phyloP scores from a whole-genome alignment of 2,888 invertebrate genomes.

The Orchestes rusci region DNA sequence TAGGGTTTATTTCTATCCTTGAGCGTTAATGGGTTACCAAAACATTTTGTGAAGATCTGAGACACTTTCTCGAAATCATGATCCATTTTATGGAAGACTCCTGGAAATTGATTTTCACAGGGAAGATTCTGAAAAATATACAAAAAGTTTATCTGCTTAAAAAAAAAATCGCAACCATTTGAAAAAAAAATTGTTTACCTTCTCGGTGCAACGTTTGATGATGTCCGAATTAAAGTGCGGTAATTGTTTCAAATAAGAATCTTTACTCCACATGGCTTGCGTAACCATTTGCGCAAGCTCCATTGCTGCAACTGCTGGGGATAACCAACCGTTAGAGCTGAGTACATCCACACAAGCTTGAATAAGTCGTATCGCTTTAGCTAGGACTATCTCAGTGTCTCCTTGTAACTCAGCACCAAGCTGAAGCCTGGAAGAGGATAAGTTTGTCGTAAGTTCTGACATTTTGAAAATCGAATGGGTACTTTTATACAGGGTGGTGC shows the following conservation, averaged over 20 bases:
- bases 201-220: slow-evolving; percentile 85
- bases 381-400: slow-evolving; percentile 86
- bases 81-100: too few species aligned
- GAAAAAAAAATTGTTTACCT: slow-evolving; percentile 49
- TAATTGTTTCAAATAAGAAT: slow-evolving; percentile 92
- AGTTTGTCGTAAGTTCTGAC: too few species aligned
- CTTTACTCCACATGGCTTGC: slow-evolving; percentile 99
- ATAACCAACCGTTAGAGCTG: slow-evolving; percentile 95
- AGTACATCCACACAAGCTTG: slow-evolving; percentile 94
- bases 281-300: slow-evolving; percentile 99
- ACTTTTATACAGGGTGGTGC: too few species aligned
- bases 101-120: too few species aligned
- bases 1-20: too few species aligned
- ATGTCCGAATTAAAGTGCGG: slow-evolving; percentile 90
- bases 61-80: too few species aligned
- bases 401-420: slow-evolving; percentile 94
- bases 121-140: too few species aligned
- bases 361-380: slow-evolving; percentile 76
- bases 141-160: too few species aligned
- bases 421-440: slow-evolving; percentile 57
- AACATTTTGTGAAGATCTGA: too few species aligned
- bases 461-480: too few species aligned
- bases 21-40: too few species aligned
- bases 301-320: slow-evolving; percentile 98
- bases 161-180: too few species aligned